These are phyloP conservation scores for Drosophila acutilabella DNA, from an alignment of 2,888 invertebrate genomes.

Conservation along the genomic window DNA sequence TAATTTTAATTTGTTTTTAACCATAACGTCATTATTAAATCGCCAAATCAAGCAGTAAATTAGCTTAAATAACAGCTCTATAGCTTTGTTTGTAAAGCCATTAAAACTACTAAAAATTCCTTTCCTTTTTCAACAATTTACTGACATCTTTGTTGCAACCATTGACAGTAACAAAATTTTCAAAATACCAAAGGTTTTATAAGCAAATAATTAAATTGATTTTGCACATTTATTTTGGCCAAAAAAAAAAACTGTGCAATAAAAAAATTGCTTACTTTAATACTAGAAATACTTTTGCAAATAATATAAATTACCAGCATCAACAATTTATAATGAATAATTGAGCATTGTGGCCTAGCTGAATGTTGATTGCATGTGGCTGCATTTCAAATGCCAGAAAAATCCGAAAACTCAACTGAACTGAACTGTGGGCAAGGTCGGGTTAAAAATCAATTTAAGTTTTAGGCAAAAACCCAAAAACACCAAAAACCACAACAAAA, in stretches of 20 bases:
- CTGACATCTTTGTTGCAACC: background rate
- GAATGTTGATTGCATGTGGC: conserved; percentile 55
- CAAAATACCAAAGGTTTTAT: conserved; percentile 1
- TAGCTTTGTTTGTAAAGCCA: background rate
- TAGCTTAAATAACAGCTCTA: too few relatives aligned
- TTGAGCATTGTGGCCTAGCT: conserved; percentile 48
- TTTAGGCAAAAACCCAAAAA: conserved; percentile 52
- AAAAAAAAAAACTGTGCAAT: background rate
- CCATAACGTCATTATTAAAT: too few relatives aligned
- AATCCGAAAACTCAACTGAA: conserved; percentile 17
- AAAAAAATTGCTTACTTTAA: background rate
- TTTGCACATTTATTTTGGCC: background rate
- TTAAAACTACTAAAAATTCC: background rate
- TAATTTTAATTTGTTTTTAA: too few relatives aligned
- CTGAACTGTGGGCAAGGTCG: conserved; percentile 47
- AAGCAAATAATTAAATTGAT: conserved; percentile 10
- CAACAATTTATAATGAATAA: conserved; percentile 62
- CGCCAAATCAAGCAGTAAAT: too few relatives aligned
- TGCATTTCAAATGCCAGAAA: conserved; percentile 44
- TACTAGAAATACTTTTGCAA: conserved; percentile 45
- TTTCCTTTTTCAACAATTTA: background rate
- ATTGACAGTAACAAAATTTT: conserved; percentile 10
- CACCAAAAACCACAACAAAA: conserved; percentile 56
- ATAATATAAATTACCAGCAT: conserved; percentile 63
- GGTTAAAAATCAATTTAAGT: conserved; percentile 73